Base-by-base conservation (phyloP, 2,888 invertebrate species). In the Lasioglossum lativentre region DNA sequence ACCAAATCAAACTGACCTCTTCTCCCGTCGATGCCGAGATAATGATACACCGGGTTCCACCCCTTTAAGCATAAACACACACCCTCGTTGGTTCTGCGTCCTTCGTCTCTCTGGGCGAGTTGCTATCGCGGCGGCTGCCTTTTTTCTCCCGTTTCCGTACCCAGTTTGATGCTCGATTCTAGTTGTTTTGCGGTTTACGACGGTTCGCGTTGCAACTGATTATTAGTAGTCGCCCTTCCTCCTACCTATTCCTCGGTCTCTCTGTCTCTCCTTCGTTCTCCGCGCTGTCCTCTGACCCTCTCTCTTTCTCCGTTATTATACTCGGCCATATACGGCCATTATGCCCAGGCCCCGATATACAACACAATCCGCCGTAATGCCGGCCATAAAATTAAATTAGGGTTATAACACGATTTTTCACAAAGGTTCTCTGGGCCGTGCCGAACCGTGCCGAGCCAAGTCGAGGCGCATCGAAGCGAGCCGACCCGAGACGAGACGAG, bases 361-460 rank as follows among this genome's bases (percentile, higher is more conserved):
- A 92, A 92, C 93, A 93, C 91, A 94, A 94, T 94, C 94, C 94
- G 93, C 94, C 94, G 94, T 95, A 95, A 95, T 94, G 93, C 92
- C 92, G 93, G 93, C 92, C 94, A 95, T 95, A 95, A 95, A 95
- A 95, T 95, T 95, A 95, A 95, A 95, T 95, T 95, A 95, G 95
- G 95, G 95, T 95, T 95, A 95, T 95, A 95, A 95, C 95, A 93
- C 94, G 94, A 95, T 95, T 95, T 95, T 95, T 95, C 94, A 94
- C 94, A 94, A 94, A 94, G 94, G 94, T 93, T 91, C 92, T 91
- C 91, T 90, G 88, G 88, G 85, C 90, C 88, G 88, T 83, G 86
- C 85, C 85, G 86, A 82, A 68, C 79, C 73, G 70, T 23, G 80
- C 75, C 30, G 72, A 74, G 27, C 68, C 47, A 47, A 71, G 52